Evolutionary conservation across 2,888 invertebrate genomes (phyloP), one percentile per base, ranked within the genome.

Genomic region (Parthenolecanium corni): DNA sequence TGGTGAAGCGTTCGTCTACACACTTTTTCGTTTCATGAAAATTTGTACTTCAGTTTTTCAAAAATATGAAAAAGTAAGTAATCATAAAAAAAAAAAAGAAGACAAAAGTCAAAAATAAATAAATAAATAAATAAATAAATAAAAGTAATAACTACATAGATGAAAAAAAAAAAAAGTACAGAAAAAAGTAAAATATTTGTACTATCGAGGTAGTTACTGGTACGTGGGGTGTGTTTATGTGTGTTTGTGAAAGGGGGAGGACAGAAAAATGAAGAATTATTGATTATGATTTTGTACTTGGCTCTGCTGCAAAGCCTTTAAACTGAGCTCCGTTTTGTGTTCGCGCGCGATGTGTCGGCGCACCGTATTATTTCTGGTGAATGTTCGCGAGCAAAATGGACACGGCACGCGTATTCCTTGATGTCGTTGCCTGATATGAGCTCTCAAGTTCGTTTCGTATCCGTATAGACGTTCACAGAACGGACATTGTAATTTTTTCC

Each of bases 391-490:
- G 77, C 91, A 91, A 75, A 87, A 90, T 65, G 90, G 90, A 75
- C 91, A 91, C 63, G 89, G 90, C 73, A 91, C 90, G 62, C 91
- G 81, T 71, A 91, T 91, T 70, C 91, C 90, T 76, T 91, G 90
- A 76, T 91, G 90, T 73, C 90, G 84, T 74, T 91, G 91, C 63
- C 90, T 79, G 73, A 91, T 90, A 77, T 91, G 91, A 68, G 91
- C 91, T 69, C 91, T 83, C 73, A 91, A 77, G 75, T 91, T 91
- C 72, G 91, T 91, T 80, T 91, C 91, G 75, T 91, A 91, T 67
- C 91, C 91, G 76, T 91, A 91, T 66, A 91, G 80, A 72, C 90
- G 82, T 77, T 91, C 91, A 80, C 91, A 91, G 76, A 87, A 90
- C 72, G 90, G 88, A 77, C 90, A 91, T 78, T 90, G 90, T 72